These are phyloP conservation scores for Heliconius erato DNA, from an alignment of 2,888 invertebrate genomes.

Conservation along the genomic window DNA sequence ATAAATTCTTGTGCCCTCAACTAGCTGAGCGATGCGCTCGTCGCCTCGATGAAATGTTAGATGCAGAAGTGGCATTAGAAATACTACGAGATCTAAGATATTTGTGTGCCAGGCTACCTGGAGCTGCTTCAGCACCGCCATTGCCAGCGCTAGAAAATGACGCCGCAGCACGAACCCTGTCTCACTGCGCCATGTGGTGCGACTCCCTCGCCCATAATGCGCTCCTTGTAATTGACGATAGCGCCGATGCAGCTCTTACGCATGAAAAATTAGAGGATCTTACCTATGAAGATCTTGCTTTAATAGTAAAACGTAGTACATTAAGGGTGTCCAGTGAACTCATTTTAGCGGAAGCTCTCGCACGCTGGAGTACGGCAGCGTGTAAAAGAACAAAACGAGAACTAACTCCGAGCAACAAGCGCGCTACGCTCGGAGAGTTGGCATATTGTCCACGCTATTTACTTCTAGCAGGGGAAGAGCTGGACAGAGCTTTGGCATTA, in stretches of 20 bases:
- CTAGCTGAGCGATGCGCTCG: conserved; percentile 89
- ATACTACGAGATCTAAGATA: conserved; percentile 86
- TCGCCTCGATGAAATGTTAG: conserved; percentile 88
- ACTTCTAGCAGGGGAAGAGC: conserved; percentile 88
- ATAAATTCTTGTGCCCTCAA: conserved; percentile 90
- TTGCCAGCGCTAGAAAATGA: conserved; percentile 75
- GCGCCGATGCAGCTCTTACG: conserved; percentile 74
- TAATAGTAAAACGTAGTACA: conserved; percentile 89
- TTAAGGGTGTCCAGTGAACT: conserved; percentile 88
- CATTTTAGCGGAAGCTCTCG: conserved; percentile 87
- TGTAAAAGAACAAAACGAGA: conserved; percentile 80
- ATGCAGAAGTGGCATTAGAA: conserved; percentile 87
- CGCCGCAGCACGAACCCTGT: conserved; percentile 73
- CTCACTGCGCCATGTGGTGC: conserved; percentile 83
- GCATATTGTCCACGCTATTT: conserved; percentile 89
- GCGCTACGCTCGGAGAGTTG: conserved; percentile 80
- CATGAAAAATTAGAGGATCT: conserved; percentile 85
- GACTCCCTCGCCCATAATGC: conserved; percentile 89
- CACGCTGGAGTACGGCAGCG: conserved; percentile 81
- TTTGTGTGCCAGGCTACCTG: conserved; percentile 77
- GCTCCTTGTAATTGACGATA: conserved; percentile 82
- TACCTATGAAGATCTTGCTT: conserved; percentile 87
- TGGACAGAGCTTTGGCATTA: conserved; percentile 83
- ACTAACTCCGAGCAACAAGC: conserved; percentile 76
- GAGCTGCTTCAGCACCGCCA: conserved; percentile 83